phyloP scores from a whole-genome alignment of 2,888 invertebrate species.

The Trachelus troglodyta region DNA sequence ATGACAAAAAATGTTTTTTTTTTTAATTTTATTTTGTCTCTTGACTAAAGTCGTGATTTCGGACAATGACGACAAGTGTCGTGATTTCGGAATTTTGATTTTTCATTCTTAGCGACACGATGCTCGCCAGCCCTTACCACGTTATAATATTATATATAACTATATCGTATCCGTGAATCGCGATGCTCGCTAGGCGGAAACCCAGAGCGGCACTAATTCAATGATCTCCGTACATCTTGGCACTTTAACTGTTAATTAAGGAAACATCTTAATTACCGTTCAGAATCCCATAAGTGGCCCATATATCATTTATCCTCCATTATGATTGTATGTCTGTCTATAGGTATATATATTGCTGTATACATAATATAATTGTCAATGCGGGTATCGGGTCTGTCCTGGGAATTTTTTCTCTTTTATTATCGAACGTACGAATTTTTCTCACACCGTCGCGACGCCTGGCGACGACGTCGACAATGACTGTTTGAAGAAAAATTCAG shows the following conservation, averaged over 20 bases:
- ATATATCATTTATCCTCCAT: conserved; percentile 7
- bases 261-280: conserved; percentile 50
- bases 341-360: not conserved
- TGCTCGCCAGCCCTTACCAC: not conserved
- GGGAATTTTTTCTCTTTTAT: not conserved
- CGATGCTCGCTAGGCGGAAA: conserved; percentile 26
- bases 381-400: not conserved
- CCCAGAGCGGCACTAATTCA: conserved; percentile 45
- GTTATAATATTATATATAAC: not conserved
- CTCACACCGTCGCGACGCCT: not conserved
- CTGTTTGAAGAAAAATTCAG: not conserved
- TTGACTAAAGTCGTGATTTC: too few relatives aligned
- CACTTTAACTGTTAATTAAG: conserved; percentile 40
- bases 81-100: not conserved
- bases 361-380: not conserved
- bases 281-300: conserved; percentile 44
- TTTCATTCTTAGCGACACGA: not conserved
- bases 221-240: conserved; percentile 29
- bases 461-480: not conserved
- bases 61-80: too few relatives aligned
- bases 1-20: too few relatives aligned
- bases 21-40: too few relatives aligned
- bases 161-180: not conserved
- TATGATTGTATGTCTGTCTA: not conserved
- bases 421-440: conserved; percentile 2